Conservation (phyloP, 2,888 invertebrate species). For the Sympetrum striolatum region DNA sequence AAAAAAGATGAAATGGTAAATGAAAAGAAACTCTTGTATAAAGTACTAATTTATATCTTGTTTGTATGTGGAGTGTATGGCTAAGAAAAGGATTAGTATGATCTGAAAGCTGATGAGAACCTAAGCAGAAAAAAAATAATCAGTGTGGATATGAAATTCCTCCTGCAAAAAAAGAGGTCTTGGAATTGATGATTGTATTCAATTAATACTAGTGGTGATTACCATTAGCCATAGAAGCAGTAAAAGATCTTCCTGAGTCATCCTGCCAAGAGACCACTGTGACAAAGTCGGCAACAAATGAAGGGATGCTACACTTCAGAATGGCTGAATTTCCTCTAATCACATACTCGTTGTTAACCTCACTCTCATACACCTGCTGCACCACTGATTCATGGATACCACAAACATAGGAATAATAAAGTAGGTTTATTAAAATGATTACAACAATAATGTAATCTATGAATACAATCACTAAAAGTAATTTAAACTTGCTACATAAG, state of each 20-base stretch:
- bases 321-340: slow-evolving; percentile 88
- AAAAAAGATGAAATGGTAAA: background rate
- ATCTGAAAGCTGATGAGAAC: too few species aligned
- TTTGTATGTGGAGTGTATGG: too few species aligned
- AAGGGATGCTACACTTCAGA: slow-evolving; percentile 87
- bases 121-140: background rate
- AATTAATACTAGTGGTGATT: background rate
- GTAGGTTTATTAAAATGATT: background rate
- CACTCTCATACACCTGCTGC: slow-evolving; percentile 87
- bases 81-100: too few species aligned
- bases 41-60: too few species aligned
- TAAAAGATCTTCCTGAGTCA: slow-evolving; percentile 60
- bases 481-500: background rate
- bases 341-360: slow-evolving; percentile 89
- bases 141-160: background rate
- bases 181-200: background rate
- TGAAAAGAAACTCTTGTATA: too few species aligned
- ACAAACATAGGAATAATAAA: background rate
- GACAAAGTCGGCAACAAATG: slow-evolving; percentile 90
- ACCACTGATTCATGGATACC: slow-evolving; percentile 70
- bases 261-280: slow-evolving; percentile 82
- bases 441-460: too few species aligned
- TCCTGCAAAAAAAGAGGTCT: background rate
- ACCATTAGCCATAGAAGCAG: slow-evolving; percentile 34
- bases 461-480: background rate